These are phyloP conservation scores for Microcebus griseorufus DNA, from an alignment of 2,113 vertebrate genomes.

Conservation along the genomic window DNA sequence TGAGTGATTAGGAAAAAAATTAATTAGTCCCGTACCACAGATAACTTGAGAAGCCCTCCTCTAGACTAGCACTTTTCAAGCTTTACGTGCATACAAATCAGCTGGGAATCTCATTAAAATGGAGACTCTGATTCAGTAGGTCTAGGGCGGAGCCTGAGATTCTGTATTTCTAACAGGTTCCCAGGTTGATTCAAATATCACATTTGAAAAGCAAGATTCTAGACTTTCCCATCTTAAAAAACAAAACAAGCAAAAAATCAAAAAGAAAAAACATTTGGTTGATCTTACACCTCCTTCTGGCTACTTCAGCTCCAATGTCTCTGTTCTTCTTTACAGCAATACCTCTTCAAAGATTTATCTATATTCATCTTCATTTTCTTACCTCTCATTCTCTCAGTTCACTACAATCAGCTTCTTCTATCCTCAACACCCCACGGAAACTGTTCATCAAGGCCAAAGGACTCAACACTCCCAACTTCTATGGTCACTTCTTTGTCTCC, in stretches of 20 bases:
- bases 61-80: neutral
- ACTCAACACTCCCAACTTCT: neutral
- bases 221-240: constrained; percentile 2
- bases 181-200: neutral
- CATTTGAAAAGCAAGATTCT: constrained; percentile 18
- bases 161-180: neutral
- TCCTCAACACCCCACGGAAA: neutral
- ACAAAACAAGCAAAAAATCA: neutral
- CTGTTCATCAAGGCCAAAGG: neutral
- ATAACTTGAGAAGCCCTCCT: neutral
- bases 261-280: neutral
- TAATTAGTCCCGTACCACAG: neutral
- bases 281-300: neutral
- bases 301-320: neutral
- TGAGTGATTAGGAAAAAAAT: neutral
- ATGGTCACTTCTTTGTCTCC: neutral
- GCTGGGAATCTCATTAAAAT: neutral
- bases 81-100: neutral
- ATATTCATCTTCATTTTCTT: neutral
- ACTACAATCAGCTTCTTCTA: neutral
- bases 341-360: neutral
- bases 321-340: neutral
- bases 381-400: neutral
- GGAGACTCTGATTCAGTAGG: neutral
- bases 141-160: neutral